Evolutionary conservation across 2,888 invertebrate species (phyloP), one percentile per base, ranked within the genome.

Genomic region (Melipona bicolor): DNA sequence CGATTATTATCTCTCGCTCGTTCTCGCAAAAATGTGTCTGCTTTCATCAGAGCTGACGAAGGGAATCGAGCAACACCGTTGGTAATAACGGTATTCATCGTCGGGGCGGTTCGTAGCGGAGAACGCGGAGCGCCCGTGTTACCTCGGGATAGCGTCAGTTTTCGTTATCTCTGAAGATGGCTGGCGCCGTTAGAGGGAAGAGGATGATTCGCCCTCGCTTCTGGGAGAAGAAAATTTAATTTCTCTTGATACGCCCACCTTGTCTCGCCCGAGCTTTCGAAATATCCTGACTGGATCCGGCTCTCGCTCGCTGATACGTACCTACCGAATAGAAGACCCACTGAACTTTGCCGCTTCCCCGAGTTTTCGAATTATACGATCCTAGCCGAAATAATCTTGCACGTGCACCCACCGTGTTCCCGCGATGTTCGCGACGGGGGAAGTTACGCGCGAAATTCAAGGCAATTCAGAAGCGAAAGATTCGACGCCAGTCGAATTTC

Each of bases 111-210:
- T 64, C 72, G 54, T 70, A 70, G 70, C 68, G 79, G 67, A 71
- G 77, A 79, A 87, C 89, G 85, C 88, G 9, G 43, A 43, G 43
- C 9, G 43, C 24, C 90, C 89, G 89, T 85, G 90, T 93, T 92
- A 93, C 93, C 92, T 91, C 83, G 84, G 84, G 88, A 88, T 88
- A 88, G 89, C 90, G 90, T 92, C 90, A 86, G 88, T 88, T 91
- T 90, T 90, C 91, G 92, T 92, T 93, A 92, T 92, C 92, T 88
- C 82, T 81, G 83, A 87, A 89, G 91, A 85, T 88, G 85, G 86
- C 89, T 83, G 80, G 73, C 83, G 71, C 75, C 85, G 75, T 84
- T 87, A 84, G 77, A 81, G 78, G 68, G 56, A 79, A 75, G 83
- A 83, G 75, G 78, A 84, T 79, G 80, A 83, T 83, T 77, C 78